Conservation (phyloP, 2,113 vertebrate genomes). For the Cyanoderma ruficeps region DNA sequence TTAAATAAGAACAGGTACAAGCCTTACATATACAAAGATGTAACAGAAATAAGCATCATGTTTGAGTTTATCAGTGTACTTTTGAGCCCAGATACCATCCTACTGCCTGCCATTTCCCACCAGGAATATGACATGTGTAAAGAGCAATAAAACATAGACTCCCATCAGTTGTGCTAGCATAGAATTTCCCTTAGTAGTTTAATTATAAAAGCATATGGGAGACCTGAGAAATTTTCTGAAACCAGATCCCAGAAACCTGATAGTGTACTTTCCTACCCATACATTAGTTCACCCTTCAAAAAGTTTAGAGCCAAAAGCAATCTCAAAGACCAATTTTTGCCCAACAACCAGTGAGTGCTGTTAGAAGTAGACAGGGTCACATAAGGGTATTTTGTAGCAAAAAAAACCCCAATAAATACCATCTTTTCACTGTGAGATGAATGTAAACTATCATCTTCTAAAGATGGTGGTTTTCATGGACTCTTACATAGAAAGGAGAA, state of each 20-base stretch:
- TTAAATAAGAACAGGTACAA: not conserved
- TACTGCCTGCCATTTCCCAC: not conserved
- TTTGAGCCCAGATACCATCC: not conserved
- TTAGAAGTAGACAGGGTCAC: not conserved
- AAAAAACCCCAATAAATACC: not conserved
- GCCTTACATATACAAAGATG: not conserved
- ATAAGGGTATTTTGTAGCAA: not conserved
- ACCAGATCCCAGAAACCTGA: not conserved
- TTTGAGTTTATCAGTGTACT: not conserved
- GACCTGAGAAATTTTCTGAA: not conserved
- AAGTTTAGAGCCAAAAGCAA: not conserved
- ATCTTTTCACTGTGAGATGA: not conserved
- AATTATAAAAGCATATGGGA: not conserved
- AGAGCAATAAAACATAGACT: not conserved
- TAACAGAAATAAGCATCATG: not conserved
- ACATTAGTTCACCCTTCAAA: not conserved
- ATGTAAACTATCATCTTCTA: not conserved
- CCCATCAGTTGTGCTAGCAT: not conserved
- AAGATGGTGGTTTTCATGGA: not conserved
- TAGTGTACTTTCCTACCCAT: not conserved
- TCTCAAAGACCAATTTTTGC: not conserved
- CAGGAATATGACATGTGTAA: not conserved
- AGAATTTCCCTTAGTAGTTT: not conserved
- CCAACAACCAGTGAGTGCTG: not conserved
- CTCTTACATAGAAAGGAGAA: not conserved